Percentiles rank a stretch among this genome's conserved stretches.
phyloP scores from a whole-genome alignment of 2,113 vertebrate species.

The Tichodroma muraria region DNA sequence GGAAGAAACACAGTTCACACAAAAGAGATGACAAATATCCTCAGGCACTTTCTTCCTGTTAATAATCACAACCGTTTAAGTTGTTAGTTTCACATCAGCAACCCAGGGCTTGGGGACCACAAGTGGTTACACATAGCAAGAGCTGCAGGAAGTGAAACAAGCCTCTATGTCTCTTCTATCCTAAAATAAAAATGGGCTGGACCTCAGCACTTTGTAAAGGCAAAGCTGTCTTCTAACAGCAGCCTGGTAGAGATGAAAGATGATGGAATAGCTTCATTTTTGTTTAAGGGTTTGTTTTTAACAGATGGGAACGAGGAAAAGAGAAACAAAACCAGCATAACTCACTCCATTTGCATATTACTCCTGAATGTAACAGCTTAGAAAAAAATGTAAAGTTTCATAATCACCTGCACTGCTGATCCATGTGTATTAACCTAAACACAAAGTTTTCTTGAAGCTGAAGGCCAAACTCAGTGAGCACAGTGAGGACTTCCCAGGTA shows the following conservation, averaged over 20 bases:
- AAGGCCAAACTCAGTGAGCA: not conserved
- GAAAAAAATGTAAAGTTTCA: not conserved
- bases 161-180: not conserved
- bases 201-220: not conserved
- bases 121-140: not conserved
- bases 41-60: not conserved
- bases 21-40: not conserved
- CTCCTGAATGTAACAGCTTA: not conserved
- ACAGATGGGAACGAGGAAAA: not conserved
- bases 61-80: not conserved
- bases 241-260: not conserved
- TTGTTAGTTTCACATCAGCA: not conserved
- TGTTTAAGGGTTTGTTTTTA: not conserved
- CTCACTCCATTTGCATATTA: not conserved
- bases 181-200: slow-evolving; percentile 1
- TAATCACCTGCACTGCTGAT: not conserved
- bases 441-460: not conserved
- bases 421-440: not conserved
- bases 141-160: not conserved
- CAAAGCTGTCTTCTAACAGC: not conserved
- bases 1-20: not conserved
- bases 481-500: not conserved
- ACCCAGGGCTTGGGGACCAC: not conserved
- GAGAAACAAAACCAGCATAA: not conserved
- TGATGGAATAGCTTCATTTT: not conserved